Percentiles rank a stretch among this genome's conserved stretches.
Conservation (phyloP, 53 echinoderm and acorn worm genomes). For the Henricia sp. region DNA sequence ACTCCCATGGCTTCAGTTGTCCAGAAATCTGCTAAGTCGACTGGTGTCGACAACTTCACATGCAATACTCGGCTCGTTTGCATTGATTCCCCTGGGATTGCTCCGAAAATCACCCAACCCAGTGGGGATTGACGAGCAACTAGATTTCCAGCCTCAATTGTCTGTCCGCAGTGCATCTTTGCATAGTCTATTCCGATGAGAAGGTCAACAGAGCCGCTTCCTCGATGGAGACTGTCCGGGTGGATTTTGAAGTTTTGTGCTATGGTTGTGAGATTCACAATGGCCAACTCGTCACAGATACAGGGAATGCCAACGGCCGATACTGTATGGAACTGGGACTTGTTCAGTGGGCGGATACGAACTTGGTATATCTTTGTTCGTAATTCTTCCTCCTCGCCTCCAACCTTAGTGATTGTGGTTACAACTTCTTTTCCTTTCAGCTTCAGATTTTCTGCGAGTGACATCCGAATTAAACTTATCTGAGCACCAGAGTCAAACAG, state of each 20-base stretch:
- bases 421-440: constrained; percentile 21
- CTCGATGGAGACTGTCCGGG: not conserved
- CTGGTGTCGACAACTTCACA: constrained; percentile 44
- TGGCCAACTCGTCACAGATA: constrained; percentile 12
- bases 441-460: constrained; percentile 40
- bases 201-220: constrained; percentile 45
- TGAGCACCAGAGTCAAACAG: constrained; percentile 64
- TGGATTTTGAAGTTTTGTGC: constrained; percentile 10
- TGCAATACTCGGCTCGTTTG: constrained; percentile 38
- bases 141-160: constrained; percentile 28
- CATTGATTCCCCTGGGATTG: not conserved
- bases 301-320: constrained; percentile 59
- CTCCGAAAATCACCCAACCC: constrained; percentile 69
- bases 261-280: not conserved
- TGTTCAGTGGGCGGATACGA: not conserved
- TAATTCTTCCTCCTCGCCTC: not conserved
- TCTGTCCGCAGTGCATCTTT: constrained; percentile 46
- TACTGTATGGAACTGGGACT: not conserved
- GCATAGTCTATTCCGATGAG: constrained; percentile 45
- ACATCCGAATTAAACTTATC: constrained; percentile 42
- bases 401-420: not conserved
- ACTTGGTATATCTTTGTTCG: not conserved
- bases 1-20: constrained; percentile 62
- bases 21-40: constrained; percentile 62
- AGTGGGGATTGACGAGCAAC: constrained; percentile 55